Evolutionary conservation across 2,113 vertebrate genomes (phyloP), one percentile per base, ranked within the genome.

Genomic region (Coryphaenoides rupestris): DNA sequence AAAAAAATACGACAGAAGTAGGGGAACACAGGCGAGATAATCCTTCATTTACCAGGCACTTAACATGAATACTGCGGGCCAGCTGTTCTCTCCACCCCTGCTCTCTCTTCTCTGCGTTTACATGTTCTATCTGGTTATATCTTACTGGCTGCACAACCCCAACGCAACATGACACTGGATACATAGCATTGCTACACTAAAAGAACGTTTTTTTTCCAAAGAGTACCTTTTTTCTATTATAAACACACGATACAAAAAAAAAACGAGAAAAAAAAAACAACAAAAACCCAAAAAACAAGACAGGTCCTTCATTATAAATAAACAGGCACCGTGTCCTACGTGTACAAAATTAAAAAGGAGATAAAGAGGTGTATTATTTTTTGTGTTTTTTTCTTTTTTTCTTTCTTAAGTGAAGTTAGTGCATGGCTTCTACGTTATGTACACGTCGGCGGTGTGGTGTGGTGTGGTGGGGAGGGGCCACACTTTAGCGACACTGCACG

Each of bases 31-130:
- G 73, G 74, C 76, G 73, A 64, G 58, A 81, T 73, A 84, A 92
- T 95, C 94, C 95, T 96, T 97, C 95, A 95, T 95, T 93, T 89
- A 89, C 89, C 91, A 96, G 96, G 96, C 95, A 98, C 96, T 96
- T 94, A 79, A 40, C 88, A 79, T 26, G 68, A 85, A 65, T 74
- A 75, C 63, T 72, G 73, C 71, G 74, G 74, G 89, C 78, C 73
- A 68, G 69, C 56, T 55, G 79, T 85, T 70, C 63, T 72, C 62
- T 72, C 69, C 75, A 78, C 79, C 66, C 73, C 74, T 83, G 74
- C n/a, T n/a, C n/a, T n/a, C n/a, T n/a, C n/a, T 77, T 78, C 17
- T 73, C 69, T 68, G 64, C 73, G 70, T 76, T 60, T 68, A 60
- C 73, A 53, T 74, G 45, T 71, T 65, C 69, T 17, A 75, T 64